Base-by-base conservation (phyloP, 2,888 invertebrate species). In the Microplitis manilae region DNA sequence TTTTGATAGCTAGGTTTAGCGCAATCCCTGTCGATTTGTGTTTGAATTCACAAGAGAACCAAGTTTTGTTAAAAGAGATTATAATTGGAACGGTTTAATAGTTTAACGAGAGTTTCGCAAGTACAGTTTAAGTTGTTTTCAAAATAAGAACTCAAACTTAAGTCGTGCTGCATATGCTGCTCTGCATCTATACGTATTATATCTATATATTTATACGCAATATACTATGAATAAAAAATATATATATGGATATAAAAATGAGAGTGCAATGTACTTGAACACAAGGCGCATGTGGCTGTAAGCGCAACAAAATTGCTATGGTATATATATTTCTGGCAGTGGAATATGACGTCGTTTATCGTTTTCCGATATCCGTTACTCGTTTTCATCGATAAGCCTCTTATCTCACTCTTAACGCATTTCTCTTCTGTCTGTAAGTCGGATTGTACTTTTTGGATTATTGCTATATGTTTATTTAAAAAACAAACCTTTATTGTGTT, bases 381-480 rank as follows among this genome's bases (percentile, higher is more conserved):
- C 73, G 79, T 79, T 79, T 77, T 81, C 75, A 78, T 79, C 79
- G 79, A 79, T 82, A 78, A 81, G 80, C 81, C 72, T 76, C 80
- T 82, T 81, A 82, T 81, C 82, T 78, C 75, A 69, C 73, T 69
- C 65, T 71, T 69, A 59, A 62, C 76, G 72, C 68, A 68, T 73
- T 69, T 71, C 73, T 72, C 70, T 72, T 75, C 75, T 75, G 68
- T 76, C 73, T 65, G 68, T 69, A 64, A 68, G 69, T 73, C 69
- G 62, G 50, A 73, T 73, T 69, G 69, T 59, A 65, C 60, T 50
- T 59, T 69, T 13, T 17, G 65, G 64, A 59, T 59, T 77, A 77
- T 68, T 17, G 5, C 9, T 15, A 41, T 17, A 50, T 68, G 7
- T 68, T 68, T 64, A 17, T 71, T 38, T 61, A 41, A 6, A n/a